These are phyloP conservation scores for Alviniconcha marisindica DNA, from an alignment of 1,140 invertebrate genomes.

Conservation along the genomic window DNA sequence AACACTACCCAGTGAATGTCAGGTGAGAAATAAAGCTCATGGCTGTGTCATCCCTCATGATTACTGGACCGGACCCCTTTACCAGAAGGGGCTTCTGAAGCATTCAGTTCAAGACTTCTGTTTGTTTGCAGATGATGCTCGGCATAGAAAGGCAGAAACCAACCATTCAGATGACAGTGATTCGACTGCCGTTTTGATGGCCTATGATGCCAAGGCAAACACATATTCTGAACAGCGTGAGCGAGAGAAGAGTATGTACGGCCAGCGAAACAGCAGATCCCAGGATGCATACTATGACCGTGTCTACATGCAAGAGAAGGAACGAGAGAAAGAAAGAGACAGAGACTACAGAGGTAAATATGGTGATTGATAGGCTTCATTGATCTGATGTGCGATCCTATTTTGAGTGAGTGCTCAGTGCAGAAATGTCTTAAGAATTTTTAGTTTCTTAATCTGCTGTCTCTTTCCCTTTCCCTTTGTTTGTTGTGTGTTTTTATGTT, in stretches of 20 bases:
- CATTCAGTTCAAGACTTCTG: neutral
- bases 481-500: too few species aligned
- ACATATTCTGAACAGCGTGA: neutral
- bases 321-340: conserved; percentile 1
- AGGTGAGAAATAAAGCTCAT: too few species aligned
- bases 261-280: neutral
- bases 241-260: neutral
- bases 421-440: too few species aligned
- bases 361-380: too few species aligned
- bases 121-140: conserved; percentile 1
- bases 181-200: conserved; percentile 38
- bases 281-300: conserved; percentile 13
- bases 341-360: conserved; percentile 32
- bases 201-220: neutral
- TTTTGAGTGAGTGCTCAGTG: too few species aligned
- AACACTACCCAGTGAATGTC: too few species aligned
- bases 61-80: too few species aligned
- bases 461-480: too few species aligned
- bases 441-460: too few species aligned
- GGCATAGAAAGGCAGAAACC: conserved; percentile 19
- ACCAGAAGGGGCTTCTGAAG: too few species aligned
- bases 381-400: too few species aligned
- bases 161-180: conserved; percentile 41
- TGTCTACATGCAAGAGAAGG: conserved; percentile 14
- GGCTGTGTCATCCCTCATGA: too few species aligned